A percentile compares a stretch with the other conserved stretches of the same genome.
These are phyloP conservation scores for Adoxophyes honmai DNA, from an alignment of 1,140 invertebrate species.

Conservation along the genomic window DNA sequence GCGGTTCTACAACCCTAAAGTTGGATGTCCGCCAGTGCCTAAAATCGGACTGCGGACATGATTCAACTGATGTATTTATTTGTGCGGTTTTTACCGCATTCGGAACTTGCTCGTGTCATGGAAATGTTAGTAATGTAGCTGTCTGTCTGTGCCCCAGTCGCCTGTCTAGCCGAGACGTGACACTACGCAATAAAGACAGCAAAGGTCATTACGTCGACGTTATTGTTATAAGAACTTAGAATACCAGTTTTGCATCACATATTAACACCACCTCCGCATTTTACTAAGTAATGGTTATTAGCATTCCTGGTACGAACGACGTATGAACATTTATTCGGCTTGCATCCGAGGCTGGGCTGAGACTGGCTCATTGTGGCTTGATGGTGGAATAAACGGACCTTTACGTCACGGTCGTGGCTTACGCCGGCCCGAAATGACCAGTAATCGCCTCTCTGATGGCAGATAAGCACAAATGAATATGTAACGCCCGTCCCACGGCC, in stretches of 20 bases:
- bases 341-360: too few relatives aligned
- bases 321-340: neutral
- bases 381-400: constrained; percentile 33
- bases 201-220: too few relatives aligned
- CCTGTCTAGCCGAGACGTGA: too few relatives aligned
- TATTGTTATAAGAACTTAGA: too few relatives aligned
- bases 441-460: constrained; percentile 50
- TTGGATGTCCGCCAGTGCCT: constrained; percentile 45
- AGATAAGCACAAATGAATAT: constrained; percentile 69
- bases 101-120: neutral
- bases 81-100: constrained; percentile 10
- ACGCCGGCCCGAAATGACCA: constrained; percentile 49
- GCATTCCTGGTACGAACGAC: constrained; percentile 20
- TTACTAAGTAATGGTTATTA: too few relatives aligned
- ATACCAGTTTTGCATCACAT: too few relatives aligned
- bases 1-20: constrained; percentile 32
- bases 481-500: constrained; percentile 58
- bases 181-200: too few relatives aligned
- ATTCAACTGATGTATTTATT: constrained; percentile 25
- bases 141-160: too few relatives aligned
- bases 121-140: too few relatives aligned
- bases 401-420: constrained; percentile 37
- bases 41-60: constrained; percentile 41
- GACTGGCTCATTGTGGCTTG: too few relatives aligned
- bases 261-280: too few relatives aligned